phyloP scores from a whole-genome alignment of 2,888 invertebrate genomes.

The Rhaphigaster nebulosa region DNA sequence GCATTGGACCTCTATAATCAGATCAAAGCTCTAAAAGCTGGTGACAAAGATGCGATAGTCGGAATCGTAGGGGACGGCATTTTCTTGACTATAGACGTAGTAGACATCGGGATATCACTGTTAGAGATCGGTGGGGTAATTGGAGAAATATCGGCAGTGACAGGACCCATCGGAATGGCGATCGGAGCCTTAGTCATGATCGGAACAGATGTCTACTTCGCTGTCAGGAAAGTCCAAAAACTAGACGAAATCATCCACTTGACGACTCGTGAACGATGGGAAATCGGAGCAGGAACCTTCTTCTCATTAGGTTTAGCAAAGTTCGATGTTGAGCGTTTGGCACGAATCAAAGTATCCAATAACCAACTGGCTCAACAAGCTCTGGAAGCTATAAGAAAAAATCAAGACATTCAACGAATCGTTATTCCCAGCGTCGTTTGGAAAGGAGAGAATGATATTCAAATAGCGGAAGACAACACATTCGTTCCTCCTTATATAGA shows the following conservation, averaged over 20 bases:
- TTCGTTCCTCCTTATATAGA: background rate
- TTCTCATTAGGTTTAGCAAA: background rate
- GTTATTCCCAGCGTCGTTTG: background rate
- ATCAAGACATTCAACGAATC: background rate
- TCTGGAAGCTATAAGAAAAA: background rate
- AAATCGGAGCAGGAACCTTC: background rate
- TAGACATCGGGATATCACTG: background rate
- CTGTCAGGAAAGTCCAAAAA: background rate
- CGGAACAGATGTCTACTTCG: background rate
- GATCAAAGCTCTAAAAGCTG: background rate
- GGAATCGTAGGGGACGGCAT: background rate
- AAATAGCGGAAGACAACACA: background rate
- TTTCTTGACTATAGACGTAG: background rate
- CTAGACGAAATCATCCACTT: background rate
- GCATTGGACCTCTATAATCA: background rate
- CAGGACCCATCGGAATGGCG: background rate
- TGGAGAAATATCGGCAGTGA: background rate
- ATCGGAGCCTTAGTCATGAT: background rate
- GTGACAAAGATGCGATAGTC: background rate
- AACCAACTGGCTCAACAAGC: background rate
- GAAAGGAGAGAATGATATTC: background rate
- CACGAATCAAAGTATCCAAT: background rate
- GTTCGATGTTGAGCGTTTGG: background rate
- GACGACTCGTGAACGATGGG: background rate
- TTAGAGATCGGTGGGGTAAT: background rate